Conservation (phyloP, 2,113 vertebrate genomes). For the Eolophus roseicapilla region DNA sequence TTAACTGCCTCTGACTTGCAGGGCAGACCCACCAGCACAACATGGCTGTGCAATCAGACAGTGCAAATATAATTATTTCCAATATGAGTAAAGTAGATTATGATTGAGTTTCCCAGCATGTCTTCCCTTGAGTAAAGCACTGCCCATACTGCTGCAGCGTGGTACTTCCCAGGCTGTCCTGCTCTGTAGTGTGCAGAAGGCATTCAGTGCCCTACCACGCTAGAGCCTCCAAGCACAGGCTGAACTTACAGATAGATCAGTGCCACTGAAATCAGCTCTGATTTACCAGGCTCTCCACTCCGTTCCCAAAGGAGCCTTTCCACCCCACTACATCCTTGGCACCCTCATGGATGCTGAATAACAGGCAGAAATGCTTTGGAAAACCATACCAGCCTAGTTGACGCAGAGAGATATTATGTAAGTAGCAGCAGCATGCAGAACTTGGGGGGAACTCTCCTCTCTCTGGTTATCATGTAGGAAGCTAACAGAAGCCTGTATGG, state of each 20-base stretch:
- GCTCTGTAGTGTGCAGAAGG: not conserved
- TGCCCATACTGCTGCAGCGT: not conserved
- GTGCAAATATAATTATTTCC: not conserved
- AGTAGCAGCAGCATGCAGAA: constrained; percentile 44
- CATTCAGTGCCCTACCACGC: not conserved
- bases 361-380: not conserved
- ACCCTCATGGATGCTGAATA: not conserved
- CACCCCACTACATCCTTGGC: not conserved
- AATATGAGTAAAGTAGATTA: not conserved
- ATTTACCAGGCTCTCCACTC: not conserved
- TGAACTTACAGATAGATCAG: not conserved
- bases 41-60: not conserved
- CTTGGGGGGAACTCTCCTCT: constrained; percentile 60
- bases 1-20: not conserved
- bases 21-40: not conserved
- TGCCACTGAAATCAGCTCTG: not conserved
- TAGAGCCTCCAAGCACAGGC: not conserved
- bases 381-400: not conserved
- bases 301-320: not conserved
- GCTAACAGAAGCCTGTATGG: constrained; percentile 15
- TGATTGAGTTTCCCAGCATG: not conserved
- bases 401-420: constrained; percentile 41
- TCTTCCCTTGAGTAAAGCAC: not conserved
- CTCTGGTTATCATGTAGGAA: constrained; percentile 32
- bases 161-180: not conserved